Evolutionary conservation across 1,140 invertebrate species (phyloP), one percentile per base, ranked within the genome.

Genomic region (Drosophila auraria): DNA sequence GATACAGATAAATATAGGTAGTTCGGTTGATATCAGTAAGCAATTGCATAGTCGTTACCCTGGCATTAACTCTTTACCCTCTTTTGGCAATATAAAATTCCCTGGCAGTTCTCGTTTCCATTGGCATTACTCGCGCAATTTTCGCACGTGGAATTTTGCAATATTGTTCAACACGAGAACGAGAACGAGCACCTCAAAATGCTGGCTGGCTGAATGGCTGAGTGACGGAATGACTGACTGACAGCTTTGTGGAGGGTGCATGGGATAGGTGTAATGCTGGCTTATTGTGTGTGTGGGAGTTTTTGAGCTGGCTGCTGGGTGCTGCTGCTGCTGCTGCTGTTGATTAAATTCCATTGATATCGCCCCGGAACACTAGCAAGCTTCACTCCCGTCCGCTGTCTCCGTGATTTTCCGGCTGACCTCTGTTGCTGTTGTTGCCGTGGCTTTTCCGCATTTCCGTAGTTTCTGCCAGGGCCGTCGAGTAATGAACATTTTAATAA

Each of bases 141-240:
- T 90, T 91, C 79, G 87, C 82, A 90, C 87, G 79, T 90, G 86
- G 86, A 91, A 90, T 90, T 90, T 90, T 71, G 86, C 87, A 90
- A 90, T 90, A 80, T 73, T 66, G 86, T 79, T 64, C 65, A 71
- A 68, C 64, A 74, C 66, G 64, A 44, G 50, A 56, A 57, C 36
- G 44, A 30, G 38, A 57, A 47, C 33, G 33, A 33, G 44, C 70
- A 58, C 44, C 69, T 40, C 66, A 33, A 56, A 56, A 25, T 44
- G 20, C 20, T 20, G 54, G 68, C 42, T 70, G 53, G 44, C 54
- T 56, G 42, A 47, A 5, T 44, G 49, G 8, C 12, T 45, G 53
- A 27, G 47, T 23, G 54, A 60, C 12, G 59, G 54, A 45, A 30
- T 42, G 64, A 49, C 33, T 66, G 45, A 69, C 65, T 68, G 66